Base-by-base conservation (phyloP, 2,888 invertebrate species). In the Papilio gigon region DNA sequence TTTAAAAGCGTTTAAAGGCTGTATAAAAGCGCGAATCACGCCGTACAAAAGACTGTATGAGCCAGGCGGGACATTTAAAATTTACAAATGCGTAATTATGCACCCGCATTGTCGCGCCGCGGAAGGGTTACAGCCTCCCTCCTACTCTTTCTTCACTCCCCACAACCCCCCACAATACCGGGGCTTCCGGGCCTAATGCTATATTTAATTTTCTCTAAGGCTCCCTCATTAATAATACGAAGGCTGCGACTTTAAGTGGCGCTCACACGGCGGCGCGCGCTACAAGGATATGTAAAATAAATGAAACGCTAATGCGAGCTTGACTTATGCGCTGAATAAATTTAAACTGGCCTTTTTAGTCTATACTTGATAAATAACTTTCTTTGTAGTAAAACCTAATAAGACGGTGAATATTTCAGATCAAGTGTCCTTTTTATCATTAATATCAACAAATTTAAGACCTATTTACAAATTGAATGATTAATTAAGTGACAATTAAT, bases 171-270 rank as follows among this genome's bases (percentile, higher is more conserved):
- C 82, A 81, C 77, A 82, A 82, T 84, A 83, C 85, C 87, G 85
- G 82, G 83, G 90, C 87, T 90, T 90, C 90, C 90, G 90, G 84
- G 88, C 88, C 92, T 92, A 91, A 92, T 92, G 92, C 91, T 91
- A 91, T 92, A 92, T 92, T 92, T 92, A 92, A 92, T 92, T 92
- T 92, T 92, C 90, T 90, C 90, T 90, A 91, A 91, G 91, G 88
- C 91, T 90, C 89, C 84, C 90, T 91, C 92, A 91, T 92, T 92
- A 92, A 91, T 92, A 92, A 90, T 90, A 86, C 86, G 89, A 87
- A 88, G 86, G 87, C 85, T 88, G 87, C 89, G 89, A 91, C 91
- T 91, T 90, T 87, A 92, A 92, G 92, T 90, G 91, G 88, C 90
- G 91, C 90, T 88, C 89, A 88, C 87, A 90, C 89, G 90, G 80